Base-by-base conservation (phyloP, 2,888 invertebrate genomes). In the Chalcis sispes region DNA sequence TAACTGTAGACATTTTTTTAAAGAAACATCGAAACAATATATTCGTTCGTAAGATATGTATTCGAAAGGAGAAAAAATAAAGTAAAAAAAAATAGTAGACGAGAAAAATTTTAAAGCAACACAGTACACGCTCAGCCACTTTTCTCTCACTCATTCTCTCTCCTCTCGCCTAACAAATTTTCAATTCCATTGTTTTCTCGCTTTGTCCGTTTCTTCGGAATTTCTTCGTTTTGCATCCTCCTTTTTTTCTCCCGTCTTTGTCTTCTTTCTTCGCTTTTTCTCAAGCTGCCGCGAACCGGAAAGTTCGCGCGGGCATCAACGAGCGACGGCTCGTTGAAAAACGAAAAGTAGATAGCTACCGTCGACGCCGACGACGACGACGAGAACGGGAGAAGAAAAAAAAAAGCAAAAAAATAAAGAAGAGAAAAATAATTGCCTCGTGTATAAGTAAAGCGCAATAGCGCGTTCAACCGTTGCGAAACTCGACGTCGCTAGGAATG, bases 161-260 rank as follows among this genome's bases (percentile, higher is more conserved):
- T 8, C 42, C 13, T 15, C 56, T 15, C 48, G 23, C 20, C 66
- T 58, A 66, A 66, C 59, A 72, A 72, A 72, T 72, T 72, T 66
- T 72, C 65, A 66, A 73, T 73, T 66, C 66, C 65, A 72, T 64
- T 72, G 71, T 72, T 72, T 64, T 42, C 54, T 23, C 36, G 13
- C 46, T 59, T 32, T 42, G 42, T 42, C 42, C 42, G 29, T 58
- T 50, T 42, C 64, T 29, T 65, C 64, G 54, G 13, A 54, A 52
- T 71, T 13, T 13, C 18, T 36, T n/a, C n/a, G n/a, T n/a, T n/a
- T n/a, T n/a, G n/a, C n/a, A n/a, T n/a, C n/a, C n/a, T n/a, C n/a
- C n/a, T 42, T 52, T 36, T 5, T 50, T 18, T 27, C 20, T 32
- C 1, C 36, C 32, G 46, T 27, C 36, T 54, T 13, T 10, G n/a